These are phyloP conservation scores for Holacanthus passer DNA, from an alignment of 2,113 vertebrate species.

Conservation along the genomic window DNA sequence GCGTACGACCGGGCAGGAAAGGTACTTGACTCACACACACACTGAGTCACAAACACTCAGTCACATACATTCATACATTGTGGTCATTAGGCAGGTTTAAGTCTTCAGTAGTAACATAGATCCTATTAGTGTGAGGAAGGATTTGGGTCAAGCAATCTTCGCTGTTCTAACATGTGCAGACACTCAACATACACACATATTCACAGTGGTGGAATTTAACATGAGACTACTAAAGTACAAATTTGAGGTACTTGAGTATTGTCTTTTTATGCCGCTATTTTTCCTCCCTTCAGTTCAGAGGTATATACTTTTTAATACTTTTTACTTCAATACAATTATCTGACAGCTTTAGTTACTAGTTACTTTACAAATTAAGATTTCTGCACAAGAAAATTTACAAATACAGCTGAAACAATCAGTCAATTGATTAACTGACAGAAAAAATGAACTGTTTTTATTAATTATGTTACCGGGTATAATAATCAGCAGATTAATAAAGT, in stretches of 20 bases:
- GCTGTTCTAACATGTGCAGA: background rate
- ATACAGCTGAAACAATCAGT: background rate
- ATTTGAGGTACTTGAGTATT: too few relatives aligned
- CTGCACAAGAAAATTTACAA: background rate
- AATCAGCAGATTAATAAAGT: background rate
- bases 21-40: constrained; percentile 79
- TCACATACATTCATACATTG: background rate
- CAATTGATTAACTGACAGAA: too few relatives aligned
- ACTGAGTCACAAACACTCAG: background rate
- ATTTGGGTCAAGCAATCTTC: constrained; percentile 63
- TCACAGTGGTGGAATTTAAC: background rate
- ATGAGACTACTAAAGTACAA: background rate
- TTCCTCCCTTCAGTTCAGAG: too few relatives aligned
- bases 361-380: too few relatives aligned
- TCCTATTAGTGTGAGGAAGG: constrained; percentile 64
- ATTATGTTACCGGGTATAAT: too few relatives aligned
- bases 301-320: too few relatives aligned
- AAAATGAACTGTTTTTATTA: too few relatives aligned
- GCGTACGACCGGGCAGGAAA: constrained; percentile 90
- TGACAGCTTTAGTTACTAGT: too few relatives aligned
- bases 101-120: constrained; percentile 51
- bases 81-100: constrained; percentile 28
- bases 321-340: too few relatives aligned
- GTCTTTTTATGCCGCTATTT: too few relatives aligned
- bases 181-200: background rate